Conservation (phyloP, 2,888 invertebrate genomes). For the Drosophila parthenogenetica region DNA sequence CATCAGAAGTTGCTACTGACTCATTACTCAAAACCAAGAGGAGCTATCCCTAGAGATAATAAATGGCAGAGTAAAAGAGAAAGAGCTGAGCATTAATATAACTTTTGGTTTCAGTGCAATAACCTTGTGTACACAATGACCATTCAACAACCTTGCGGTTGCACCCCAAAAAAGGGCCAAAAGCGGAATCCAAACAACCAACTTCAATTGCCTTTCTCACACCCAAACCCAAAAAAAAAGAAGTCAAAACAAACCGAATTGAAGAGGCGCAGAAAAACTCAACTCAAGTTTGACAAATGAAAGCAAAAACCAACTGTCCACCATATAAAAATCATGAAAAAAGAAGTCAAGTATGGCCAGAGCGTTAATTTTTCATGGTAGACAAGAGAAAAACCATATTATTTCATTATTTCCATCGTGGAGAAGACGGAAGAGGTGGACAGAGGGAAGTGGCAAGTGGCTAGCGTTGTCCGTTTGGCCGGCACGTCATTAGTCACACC, state of each 20-base stretch:
- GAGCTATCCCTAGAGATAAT: conserved; percentile 9
- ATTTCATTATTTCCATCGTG: conserved; percentile 77
- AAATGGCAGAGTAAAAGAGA: not conserved
- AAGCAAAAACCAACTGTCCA: conserved; percentile 73
- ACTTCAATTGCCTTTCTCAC: conserved; percentile 40
- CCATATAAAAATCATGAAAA: conserved; percentile 40
- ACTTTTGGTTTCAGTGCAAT: conserved; percentile 53
- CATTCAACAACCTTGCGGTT: conserved; percentile 31
- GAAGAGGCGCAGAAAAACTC: conserved; percentile 22
- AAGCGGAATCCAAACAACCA: conserved; percentile 18
- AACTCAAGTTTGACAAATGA: conserved; percentile 69
- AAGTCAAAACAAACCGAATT: conserved; percentile 8
- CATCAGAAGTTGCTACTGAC: conserved; percentile 11
- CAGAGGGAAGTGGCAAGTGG: conserved; percentile 27
- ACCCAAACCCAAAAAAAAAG: conserved; percentile 18
- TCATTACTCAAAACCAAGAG: conserved; percentile 18
- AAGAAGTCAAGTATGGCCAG: conserved; percentile 56
- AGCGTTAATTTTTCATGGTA: conserved; percentile 78
- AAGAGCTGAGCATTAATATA: conserved; percentile 6
- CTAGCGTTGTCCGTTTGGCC: conserved; percentile 58
- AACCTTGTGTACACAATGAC: conserved; percentile 37
- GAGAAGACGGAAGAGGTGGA: not conserved
- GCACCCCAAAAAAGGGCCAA: conserved; percentile 29
- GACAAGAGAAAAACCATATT: conserved; percentile 76
- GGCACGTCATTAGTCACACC: conserved; percentile 77